Evolutionary conservation across 2,888 invertebrate genomes (phyloP).

Genomic region (Phyllotreta cruciferae): DNA sequence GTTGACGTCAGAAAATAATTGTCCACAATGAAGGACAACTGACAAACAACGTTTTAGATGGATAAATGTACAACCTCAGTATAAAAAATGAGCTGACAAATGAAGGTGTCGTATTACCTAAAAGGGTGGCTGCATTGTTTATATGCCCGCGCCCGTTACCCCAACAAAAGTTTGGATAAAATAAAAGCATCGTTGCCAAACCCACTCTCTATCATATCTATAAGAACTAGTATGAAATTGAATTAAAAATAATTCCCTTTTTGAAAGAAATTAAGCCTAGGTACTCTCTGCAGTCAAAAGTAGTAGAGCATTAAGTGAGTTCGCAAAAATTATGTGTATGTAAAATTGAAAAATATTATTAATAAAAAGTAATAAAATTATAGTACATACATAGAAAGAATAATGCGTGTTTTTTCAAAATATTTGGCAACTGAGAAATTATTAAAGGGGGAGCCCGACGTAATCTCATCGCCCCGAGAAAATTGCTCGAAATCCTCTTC

Average conservation of each 20-base stretch:
- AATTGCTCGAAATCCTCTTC: constrained; percentile 34
- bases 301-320: too few relatives aligned
- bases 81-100: constrained; percentile 45
- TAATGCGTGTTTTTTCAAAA: too few relatives aligned
- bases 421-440: constrained; percentile 18
- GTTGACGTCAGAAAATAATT: constrained; percentile 8
- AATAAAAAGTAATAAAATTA: too few relatives aligned
- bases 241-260: background rate
- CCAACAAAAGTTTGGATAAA: constrained; percentile 31
- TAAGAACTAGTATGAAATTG: background rate
- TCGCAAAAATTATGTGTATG: too few relatives aligned
- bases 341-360: too few relatives aligned
- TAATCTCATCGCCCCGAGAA: constrained; percentile 40
- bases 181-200: constrained; percentile 11
- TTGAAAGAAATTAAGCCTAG: too few relatives aligned
- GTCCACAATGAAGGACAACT: constrained; percentile 35
- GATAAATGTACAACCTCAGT: constrained; percentile 23
- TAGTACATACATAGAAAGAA: too few relatives aligned
- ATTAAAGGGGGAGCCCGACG: constrained; percentile 20
- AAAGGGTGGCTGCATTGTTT: constrained; percentile 51
- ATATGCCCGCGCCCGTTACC: constrained; percentile 51
- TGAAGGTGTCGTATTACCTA: constrained; percentile 54
- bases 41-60: constrained; percentile 35
- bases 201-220: background rate
- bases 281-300: too few relatives aligned